phyloP scores from a whole-genome alignment of 2,797 vertebrate species.

The Harpagifer antarcticus region DNA sequence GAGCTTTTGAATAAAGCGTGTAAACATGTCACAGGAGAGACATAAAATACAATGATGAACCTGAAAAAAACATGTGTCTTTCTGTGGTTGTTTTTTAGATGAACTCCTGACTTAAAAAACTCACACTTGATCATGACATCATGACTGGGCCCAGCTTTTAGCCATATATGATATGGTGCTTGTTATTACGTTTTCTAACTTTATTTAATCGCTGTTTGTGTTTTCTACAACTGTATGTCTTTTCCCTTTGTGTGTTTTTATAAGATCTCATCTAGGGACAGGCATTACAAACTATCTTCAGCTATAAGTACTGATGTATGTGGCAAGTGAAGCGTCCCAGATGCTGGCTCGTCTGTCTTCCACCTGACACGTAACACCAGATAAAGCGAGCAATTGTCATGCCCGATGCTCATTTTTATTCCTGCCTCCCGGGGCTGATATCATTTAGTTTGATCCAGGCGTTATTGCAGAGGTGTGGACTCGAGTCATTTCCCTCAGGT shows the following conservation, averaged over 20 bases:
- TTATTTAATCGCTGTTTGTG: neutral
- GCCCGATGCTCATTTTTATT: neutral
- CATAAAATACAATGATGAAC: no score
- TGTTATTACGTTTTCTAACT: neutral
- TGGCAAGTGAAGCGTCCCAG: neutral
- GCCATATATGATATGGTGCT: neutral
- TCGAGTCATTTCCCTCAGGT: neutral
- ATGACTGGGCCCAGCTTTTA: no score
- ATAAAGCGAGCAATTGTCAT: neutral
- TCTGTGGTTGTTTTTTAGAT: neutral
- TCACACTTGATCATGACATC: neutral
- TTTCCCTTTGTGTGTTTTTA: neutral
- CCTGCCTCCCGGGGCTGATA: neutral
- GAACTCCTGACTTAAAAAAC: no score
- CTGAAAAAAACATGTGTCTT: no score
- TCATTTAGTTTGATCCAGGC: neutral
- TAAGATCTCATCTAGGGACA: neutral
- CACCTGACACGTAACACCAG: neutral
- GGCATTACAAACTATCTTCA: neutral
- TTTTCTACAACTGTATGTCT: neutral
- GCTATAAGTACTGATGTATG: neutral
- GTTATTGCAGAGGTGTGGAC: neutral
- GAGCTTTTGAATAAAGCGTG: no score
- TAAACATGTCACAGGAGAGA: no score
- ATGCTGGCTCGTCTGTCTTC: neutral